Evolutionary conservation across 1,140 invertebrate genomes (phyloP).

Genomic region (Polypedilum pembai): DNA sequence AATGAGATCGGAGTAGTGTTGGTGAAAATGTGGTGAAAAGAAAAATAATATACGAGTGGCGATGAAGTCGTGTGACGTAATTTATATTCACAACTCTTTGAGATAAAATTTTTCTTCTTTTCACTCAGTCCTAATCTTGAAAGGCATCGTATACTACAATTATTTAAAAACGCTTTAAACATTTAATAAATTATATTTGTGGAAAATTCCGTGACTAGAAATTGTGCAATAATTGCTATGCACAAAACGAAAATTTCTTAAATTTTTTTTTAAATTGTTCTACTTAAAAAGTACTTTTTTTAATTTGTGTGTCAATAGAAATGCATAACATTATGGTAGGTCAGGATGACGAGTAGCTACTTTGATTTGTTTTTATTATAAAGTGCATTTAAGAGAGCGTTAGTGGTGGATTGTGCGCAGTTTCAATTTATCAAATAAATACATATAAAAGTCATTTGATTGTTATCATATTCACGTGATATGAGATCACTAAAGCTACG

Average conservation of each 20-base stretch:
- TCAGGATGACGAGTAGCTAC: not conserved
- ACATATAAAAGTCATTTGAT: no score
- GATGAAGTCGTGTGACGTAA: not conserved
- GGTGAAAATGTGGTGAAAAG: slow-evolving; percentile 20
- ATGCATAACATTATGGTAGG: not conserved
- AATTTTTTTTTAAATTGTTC: no score
- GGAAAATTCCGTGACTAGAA: not conserved
- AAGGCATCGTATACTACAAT: not conserved
- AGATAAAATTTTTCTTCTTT: not conserved
- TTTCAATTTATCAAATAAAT: not conserved
- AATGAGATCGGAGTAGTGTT: not conserved
- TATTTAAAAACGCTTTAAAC: not conserved
- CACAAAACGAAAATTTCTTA: not conserved
- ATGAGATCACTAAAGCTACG: no score
- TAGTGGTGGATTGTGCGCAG: slow-evolving; percentile 9
- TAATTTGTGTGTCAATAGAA: not conserved
- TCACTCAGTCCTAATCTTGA: not conserved
- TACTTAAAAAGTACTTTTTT: no score
- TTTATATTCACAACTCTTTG: not conserved
- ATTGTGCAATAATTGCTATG: not conserved
- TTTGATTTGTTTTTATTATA: not conserved
- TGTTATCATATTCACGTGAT: no score
- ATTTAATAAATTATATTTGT: not conserved
- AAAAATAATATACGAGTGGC: not conserved
- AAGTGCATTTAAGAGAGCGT: not conserved